Percentiles rank a stretch among this genome's conserved stretches.
phyloP scores from a whole-genome alignment of 2,113 vertebrate genomes.

The Ailuropoda melanoleuca region DNA sequence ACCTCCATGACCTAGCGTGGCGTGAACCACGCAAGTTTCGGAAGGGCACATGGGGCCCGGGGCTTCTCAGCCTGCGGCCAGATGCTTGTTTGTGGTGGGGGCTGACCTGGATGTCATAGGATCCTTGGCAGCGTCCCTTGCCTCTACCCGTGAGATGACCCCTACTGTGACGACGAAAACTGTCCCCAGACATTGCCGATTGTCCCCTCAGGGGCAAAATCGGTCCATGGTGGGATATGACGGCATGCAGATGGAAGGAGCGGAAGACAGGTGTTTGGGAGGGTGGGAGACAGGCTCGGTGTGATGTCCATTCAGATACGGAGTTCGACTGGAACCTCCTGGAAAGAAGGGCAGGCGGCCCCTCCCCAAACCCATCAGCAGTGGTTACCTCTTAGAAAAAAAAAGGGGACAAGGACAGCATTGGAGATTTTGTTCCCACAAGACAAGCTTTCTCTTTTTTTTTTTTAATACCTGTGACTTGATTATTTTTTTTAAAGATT shows the following conservation, averaged over 20 bases:
- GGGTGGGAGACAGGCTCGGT: not conserved
- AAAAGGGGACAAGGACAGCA: rapidly evolving
- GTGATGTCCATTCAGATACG: not conserved
- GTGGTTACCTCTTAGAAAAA: not conserved
- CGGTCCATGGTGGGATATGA: not conserved
- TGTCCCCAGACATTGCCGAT: not conserved
- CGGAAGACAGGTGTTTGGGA: not conserved
- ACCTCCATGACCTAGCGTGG: no score
- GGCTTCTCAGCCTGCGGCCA: not conserved
- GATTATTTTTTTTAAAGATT: no score
- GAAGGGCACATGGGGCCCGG: rapidly evolving
- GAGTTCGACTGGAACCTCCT: not conserved
- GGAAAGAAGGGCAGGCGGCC: not conserved
- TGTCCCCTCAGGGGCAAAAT: not conserved
- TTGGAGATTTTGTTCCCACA: not conserved
- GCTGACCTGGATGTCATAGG: not conserved
- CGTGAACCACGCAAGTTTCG: not conserved
- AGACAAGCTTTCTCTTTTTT: not conserved
- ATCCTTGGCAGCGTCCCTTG: not conserved
- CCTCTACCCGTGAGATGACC: rapidly evolving
- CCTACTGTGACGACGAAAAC: not conserved
- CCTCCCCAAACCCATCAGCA: not conserved
- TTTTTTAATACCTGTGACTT: not conserved
- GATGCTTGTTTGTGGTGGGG: not conserved
- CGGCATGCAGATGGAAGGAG: not conserved